Base-by-base conservation (phyloP, 1,140 invertebrate genomes). In the Drosophila pruinosa region DNA sequence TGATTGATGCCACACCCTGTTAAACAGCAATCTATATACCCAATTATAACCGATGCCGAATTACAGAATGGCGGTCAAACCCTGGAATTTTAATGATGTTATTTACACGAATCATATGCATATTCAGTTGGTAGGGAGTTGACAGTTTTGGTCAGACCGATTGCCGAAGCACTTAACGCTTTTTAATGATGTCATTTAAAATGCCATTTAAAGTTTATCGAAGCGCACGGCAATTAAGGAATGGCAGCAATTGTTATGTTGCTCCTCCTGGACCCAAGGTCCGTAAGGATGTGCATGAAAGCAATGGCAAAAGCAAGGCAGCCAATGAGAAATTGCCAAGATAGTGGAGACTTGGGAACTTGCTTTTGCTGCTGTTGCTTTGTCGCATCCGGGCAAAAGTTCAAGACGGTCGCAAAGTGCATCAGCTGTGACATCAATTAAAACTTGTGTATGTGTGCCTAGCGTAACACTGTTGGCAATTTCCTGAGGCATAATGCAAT, bases 401-500 rank as follows among this genome's bases (percentile, higher is more conserved):
- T 43, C 34, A n/a, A 38, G 45, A 39, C 53, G 43, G 34, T 28
- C 45, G 45, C 22, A 47, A 64, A 59, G 43, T 76, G 76, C 81
- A 76, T 76, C 80, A 76, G 76, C 69, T 85, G 77, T 43, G 77
- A 52, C 73, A 76, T 86, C 81, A 86, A 85, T 85, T 85, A 85
- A 85, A 85, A 85, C 57, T 85, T 80, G 63, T 75, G 43, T 22
- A n/a, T 39, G 36, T 39, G 57, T 43, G 54, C 31, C 22, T 34
- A 26, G 28, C 52, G 58, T 45, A 50, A 43, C 28, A 58, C 19
- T 24, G 34, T 36, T 50, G 24, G 69, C 75, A 82, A 83, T 82
- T 78, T 75, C 65, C 75, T 72, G 26, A 56, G 74, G 67, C 65
- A 41, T 88, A 88, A 88, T 86, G 74, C 78, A 75, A 88, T 86